Evolutionary conservation across 2,797 vertebrate species (phyloP).

Genomic region (Cirrhinus mrigala): DNA sequence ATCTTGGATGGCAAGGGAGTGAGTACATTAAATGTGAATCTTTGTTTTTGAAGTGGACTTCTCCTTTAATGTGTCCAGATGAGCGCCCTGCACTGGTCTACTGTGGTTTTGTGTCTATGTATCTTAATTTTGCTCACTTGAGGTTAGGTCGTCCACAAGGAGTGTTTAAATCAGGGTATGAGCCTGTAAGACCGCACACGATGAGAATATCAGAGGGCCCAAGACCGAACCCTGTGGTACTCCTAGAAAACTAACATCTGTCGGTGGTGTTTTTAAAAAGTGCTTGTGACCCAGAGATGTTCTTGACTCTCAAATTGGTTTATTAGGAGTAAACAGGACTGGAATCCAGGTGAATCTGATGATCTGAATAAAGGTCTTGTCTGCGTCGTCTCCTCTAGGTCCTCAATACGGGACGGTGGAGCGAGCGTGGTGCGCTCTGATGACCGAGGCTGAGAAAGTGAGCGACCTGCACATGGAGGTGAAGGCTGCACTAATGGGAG

Average conservation of each 20-base stretch:
- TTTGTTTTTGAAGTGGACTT: too few relatives aligned
- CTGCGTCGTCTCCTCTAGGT: constrained; percentile 73
- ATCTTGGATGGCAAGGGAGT: too few relatives aligned
- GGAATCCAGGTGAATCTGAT: background rate
- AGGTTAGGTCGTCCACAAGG: background rate
- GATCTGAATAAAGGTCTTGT: background rate
- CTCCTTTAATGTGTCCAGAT: background rate
- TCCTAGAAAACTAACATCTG: background rate
- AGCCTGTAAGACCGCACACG: background rate
- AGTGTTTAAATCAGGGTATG: background rate
- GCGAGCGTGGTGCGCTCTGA: constrained; percentile 90
- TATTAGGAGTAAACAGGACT: background rate
- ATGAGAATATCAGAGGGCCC: background rate
- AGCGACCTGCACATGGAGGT: constrained; percentile 97
- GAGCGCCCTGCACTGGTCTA: background rate
- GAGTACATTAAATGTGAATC: too few relatives aligned
- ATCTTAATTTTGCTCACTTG: background rate
- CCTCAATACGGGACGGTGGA: constrained; percentile 96
- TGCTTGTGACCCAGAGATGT: background rate
- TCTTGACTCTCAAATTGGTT: background rate
- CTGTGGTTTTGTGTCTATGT: background rate
- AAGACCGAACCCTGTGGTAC: background rate
- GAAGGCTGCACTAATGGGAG: constrained; percentile 90
- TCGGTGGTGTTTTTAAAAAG: background rate
- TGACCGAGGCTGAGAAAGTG: constrained; percentile 94